These are phyloP conservation scores for Stegodyphus dumicola DNA, from an alignment of 1,140 invertebrate species.

Conservation along the genomic window DNA sequence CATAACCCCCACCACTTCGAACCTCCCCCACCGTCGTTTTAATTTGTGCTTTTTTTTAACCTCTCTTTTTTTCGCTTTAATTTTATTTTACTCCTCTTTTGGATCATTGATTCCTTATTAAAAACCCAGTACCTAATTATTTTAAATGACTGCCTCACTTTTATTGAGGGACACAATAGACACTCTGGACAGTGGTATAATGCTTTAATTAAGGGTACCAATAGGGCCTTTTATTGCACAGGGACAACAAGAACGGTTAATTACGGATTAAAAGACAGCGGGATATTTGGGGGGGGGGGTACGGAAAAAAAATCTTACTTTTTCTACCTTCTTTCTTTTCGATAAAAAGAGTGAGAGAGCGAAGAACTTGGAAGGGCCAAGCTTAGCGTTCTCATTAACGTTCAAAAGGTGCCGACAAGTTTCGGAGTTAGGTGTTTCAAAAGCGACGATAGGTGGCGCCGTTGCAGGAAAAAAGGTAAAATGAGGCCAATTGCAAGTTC, in stretches of 20 bases:
- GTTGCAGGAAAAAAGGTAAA: not conserved
- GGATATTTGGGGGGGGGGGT: not conserved
- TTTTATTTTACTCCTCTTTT: slow-evolving; percentile 44
- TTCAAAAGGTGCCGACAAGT: slow-evolving; percentile 48
- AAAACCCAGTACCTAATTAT: slow-evolving; percentile 60
- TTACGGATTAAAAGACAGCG: slow-evolving; percentile 56
- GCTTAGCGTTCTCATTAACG: slow-evolving; percentile 44
- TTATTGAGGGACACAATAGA: slow-evolving; percentile 47
- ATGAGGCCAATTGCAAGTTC: slow-evolving; percentile 31
- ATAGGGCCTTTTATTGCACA: slow-evolving; percentile 48
- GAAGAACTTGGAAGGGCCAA: slow-evolving; percentile 13
- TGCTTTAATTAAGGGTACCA: slow-evolving; percentile 56
- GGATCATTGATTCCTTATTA: slow-evolving; percentile 62
- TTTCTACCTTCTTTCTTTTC: slow-evolving; percentile 44
- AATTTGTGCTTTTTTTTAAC: slow-evolving; percentile 48
- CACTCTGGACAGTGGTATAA: slow-evolving; percentile 53
- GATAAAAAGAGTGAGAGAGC: slow-evolving; percentile 3
- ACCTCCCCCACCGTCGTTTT: slow-evolving; percentile 20
- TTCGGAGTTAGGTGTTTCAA: slow-evolving; percentile 16
- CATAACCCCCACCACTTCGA: slow-evolving; percentile 28
- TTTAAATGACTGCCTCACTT: slow-evolving; percentile 60
- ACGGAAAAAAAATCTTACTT: slow-evolving; percentile 9
- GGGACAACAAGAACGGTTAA: slow-evolving; percentile 56
- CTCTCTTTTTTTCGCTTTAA: slow-evolving; percentile 28
- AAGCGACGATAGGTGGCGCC: slow-evolving; percentile 44